phyloP scores from a whole-genome alignment of 2,113 vertebrate species.

The Oryctolagus cuniculus region DNA sequence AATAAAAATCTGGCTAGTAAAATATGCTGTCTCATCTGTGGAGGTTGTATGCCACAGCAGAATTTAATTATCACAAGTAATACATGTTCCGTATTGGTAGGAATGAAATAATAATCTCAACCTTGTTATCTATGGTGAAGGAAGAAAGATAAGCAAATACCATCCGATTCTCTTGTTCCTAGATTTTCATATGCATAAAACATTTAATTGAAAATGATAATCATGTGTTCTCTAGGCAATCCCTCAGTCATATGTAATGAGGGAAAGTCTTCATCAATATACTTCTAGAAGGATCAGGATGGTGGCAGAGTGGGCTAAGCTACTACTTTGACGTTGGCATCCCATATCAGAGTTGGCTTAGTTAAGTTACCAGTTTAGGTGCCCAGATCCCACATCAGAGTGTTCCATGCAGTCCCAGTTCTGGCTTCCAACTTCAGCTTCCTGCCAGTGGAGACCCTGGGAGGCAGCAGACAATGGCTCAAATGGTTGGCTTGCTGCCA shows the following conservation, averaged over 20 bases:
- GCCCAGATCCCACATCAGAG: no score
- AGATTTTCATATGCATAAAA: not conserved
- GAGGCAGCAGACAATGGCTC: no score
- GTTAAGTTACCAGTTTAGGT: no score
- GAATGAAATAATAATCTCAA: not conserved
- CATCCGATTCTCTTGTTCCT: not conserved
- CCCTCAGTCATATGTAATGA: not conserved
- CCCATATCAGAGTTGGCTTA: no score
- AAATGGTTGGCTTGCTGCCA: no score
- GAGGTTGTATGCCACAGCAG: not conserved
- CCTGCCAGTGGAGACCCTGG: no score
- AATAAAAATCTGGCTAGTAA: no score
- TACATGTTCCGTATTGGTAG: not conserved
- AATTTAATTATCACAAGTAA: not conserved
- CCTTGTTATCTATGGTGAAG: not conserved
- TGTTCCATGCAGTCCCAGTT: no score
- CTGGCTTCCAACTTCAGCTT: no score
- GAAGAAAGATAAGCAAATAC: not conserved
- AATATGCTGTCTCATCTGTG: not conserved
- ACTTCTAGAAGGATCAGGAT: not conserved
- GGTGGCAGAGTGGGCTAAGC: no score
- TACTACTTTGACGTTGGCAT: no score
- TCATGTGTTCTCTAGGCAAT: not conserved
- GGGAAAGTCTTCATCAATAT: not conserved
- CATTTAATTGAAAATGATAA: not conserved